Percentiles rank a stretch among this genome's conserved stretches.
Conservation (phyloP, 2,113 vertebrate species). For the Sinocyclocheilus rhinocerous region DNA sequence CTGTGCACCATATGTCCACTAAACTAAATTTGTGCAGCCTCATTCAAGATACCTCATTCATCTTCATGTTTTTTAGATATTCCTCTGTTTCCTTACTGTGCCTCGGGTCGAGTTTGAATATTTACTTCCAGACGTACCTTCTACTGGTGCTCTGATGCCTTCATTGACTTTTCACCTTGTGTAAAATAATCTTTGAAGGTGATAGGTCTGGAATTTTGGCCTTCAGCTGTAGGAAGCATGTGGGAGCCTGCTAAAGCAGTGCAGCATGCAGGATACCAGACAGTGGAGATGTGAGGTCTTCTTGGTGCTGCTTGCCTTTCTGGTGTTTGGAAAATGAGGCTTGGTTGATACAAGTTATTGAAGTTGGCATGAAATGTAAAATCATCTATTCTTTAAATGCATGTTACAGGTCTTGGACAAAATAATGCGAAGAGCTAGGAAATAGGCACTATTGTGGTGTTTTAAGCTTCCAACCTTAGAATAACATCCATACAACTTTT, state of each 20-base stretch:
- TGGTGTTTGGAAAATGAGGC: background rate
- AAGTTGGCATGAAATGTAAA: background rate
- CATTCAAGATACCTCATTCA: background rate
- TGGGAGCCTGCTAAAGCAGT: background rate
- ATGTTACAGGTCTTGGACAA: background rate
- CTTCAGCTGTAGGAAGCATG: slow-evolving; percentile 23
- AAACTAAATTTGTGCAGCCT: too few species aligned
- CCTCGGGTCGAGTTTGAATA: background rate
- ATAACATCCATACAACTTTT: too few species aligned
- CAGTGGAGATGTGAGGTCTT: background rate
- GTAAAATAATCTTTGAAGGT: slow-evolving; percentile 25
- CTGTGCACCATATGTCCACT: background rate
- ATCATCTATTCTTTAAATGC: too few species aligned
- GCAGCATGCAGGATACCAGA: background rate
- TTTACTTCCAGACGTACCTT: background rate
- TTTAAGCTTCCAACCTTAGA: too few species aligned
- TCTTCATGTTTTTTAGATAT: background rate
- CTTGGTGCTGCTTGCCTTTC: background rate
- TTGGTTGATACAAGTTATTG: background rate
- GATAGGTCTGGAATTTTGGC: slow-evolving; percentile 18
- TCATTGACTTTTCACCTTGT: background rate
- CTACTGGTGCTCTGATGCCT: background rate
- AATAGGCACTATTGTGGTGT: too few species aligned
- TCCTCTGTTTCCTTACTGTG: background rate
- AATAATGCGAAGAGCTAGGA: too few species aligned